Base-by-base conservation (phyloP, 2,797 vertebrate genomes). In the Brotula barbata region DNA sequence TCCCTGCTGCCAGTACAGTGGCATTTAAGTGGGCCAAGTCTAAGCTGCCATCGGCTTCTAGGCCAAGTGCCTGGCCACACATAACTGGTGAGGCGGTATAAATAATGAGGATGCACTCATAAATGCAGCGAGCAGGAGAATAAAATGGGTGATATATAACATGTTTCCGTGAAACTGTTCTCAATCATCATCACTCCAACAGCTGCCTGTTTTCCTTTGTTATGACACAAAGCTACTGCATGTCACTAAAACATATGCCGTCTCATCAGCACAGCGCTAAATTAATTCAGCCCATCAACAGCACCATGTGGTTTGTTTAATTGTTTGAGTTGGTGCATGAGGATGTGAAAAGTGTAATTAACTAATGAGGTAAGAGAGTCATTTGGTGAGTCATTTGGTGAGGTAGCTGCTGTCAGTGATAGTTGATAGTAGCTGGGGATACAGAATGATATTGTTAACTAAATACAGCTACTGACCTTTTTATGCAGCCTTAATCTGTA, bases 1-100 rank as follows among this genome's bases (percentile, higher is more conserved):
- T 41, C 60, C 62, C 71, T 71, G 75, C 80, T 68, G 71, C 47
- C n/a, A 1, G 45, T 37, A 60, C 47, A 40, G 50, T 43, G n/a
- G 54, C 50, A 40, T 58, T 57, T 49, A 50, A 58, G 28, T 31
- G 36, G 41, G 66, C 75, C 61, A 74, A 64, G 66, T 65, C 62
- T 67, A 58, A 58, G 47, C 64, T 73, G 56, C 41, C 64, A 47
- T 66, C 55, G 53, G 39, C 55, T 60, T 45, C 41, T 31, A 28
- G 54, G 55, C 73, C 56, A 63, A 65, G 13, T 36, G 12, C 37
- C 20, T 15, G 41, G 58, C 20, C 36, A 51, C 44, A 70, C 52
- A 67, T 22, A 46, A 42, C 36, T 59, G 40, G 21, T 12, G 11
- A 42, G 39, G 60, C 56, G 28, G 33, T 31, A 22, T 33, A 46